A percentile compares a stretch with the other conserved stretches of the same genome.
These are phyloP conservation scores for Prionace glauca DNA, from an alignment of 2,797 vertebrate species.

Conservation along the genomic window DNA sequence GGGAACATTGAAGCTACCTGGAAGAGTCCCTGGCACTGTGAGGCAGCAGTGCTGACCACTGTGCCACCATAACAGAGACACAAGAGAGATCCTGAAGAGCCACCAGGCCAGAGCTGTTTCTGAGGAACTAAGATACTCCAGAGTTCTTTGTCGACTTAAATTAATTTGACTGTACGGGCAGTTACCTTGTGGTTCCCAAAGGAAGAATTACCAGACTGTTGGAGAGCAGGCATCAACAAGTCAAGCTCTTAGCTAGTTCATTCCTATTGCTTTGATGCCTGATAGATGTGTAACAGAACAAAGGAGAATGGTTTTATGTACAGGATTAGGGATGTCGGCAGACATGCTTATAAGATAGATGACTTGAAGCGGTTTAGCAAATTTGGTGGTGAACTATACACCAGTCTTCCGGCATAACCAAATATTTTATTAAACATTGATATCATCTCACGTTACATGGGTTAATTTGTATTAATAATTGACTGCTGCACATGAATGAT, in stretches of 20 bases:
- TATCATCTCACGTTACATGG: not conserved
- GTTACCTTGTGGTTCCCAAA: not conserved
- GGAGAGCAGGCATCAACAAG: slow-evolving; percentile 3
- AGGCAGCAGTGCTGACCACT: no score
- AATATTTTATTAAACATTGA: not conserved
- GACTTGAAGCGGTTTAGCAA: not conserved
- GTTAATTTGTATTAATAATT: not conserved
- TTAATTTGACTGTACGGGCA: not conserved
- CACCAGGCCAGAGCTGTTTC: not conserved
- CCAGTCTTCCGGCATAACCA: not conserved
- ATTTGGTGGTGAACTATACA: slow-evolving; percentile 4
- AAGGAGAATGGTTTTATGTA: not conserved
- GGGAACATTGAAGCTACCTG: no score
- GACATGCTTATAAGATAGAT: not conserved
- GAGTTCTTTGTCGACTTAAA: not conserved
- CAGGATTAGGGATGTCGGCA: not conserved
- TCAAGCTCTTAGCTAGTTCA: not conserved
- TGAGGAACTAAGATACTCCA: not conserved
- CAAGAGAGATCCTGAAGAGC: not conserved
- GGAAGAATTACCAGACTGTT: not conserved
- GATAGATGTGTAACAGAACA: slow-evolving; percentile 14
- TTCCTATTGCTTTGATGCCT: not conserved
- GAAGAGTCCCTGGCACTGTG: no score
- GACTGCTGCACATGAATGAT: not conserved
- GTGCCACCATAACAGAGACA: not conserved